Evolutionary conservation across 1,140 invertebrate species (phyloP), one percentile per base, ranked within the genome.

Genomic region (Neodiprion lecontei): DNA sequence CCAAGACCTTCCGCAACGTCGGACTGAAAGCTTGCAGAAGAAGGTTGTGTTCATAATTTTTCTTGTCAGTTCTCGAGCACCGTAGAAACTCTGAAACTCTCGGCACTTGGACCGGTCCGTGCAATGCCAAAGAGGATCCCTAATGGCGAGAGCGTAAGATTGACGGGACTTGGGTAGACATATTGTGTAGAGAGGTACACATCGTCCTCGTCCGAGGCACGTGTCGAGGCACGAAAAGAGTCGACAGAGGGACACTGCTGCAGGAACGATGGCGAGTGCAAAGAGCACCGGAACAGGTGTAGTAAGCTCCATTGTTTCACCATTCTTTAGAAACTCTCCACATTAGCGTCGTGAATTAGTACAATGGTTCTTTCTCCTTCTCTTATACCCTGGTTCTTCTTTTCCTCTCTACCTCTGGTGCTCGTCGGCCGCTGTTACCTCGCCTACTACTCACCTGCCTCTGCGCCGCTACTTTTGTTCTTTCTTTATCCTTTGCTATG

Each of bases 331-430:
- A 79, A 74, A 80, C 72, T 76, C 75, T 77, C 23, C 72, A 70
- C 74, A 80, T 82, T 79, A 81, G 79, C 74, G 77, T 74, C 75
- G 72, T 75, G 79, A 79, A 78, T 82, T 81, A 76, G 76, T 76
- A 77, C 78, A 79, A 78, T 77, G 77, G 79, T 21, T 50, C 23
- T 68, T 66, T 49, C 50, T 8, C 2, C 21, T 65, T 50, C 17
- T 69, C 70, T 65, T 71, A 12, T 67, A 17, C 12, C 11, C 61
- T 74, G 28, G 28, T 9, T 66, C 50, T 72, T 49, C 40, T 69
- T 17, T 77, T 23, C 17, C 40, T 14, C 47, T 53, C 69, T 72
- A 17, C 11, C 28, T 40, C 28, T 14, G 53, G 53, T 61, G n/a
- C 53, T 61, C 53, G 53, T 12, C 5, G n/a, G 28, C 28, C 53